These are phyloP conservation scores for Dione vanillae DNA, from an alignment of 2,888 invertebrate genomes.

Conservation along the genomic window DNA sequence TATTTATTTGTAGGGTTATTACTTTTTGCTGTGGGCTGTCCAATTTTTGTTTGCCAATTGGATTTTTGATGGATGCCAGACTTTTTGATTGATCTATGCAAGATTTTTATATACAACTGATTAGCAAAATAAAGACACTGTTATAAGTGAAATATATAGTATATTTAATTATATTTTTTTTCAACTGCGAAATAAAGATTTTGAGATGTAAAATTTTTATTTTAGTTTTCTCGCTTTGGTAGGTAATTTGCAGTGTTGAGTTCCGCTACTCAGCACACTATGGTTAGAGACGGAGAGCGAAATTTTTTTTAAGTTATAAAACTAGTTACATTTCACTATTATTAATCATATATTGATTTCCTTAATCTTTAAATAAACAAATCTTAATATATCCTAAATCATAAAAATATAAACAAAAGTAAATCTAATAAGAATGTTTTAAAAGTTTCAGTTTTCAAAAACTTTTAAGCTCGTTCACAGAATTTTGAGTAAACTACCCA, in stretches of 20 bases:
- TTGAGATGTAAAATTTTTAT: too few species aligned
- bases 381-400: too few species aligned
- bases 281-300: too few species aligned
- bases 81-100: constrained; percentile 46
- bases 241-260: not conserved
- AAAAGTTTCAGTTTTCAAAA: not conserved
- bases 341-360: too few species aligned
- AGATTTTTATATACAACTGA: constrained; percentile 24
- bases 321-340: too few species aligned
- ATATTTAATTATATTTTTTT: too few species aligned
- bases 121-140: not conserved
- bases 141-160: too few species aligned
- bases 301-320: too few species aligned
- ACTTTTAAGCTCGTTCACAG: constrained; percentile 19
- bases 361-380: too few species aligned
- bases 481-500: constrained; percentile 21
- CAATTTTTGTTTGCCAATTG: constrained; percentile 55
- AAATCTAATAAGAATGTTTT: not conserved
- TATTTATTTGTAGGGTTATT: constrained; percentile 55
- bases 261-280: not conserved
- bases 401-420: too few species aligned
- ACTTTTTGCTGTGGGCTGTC: constrained; percentile 53
- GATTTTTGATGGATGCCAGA: constrained; percentile 71
- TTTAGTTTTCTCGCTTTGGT: too few species aligned
- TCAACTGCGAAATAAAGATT: too few species aligned